Evolutionary conservation across 2,888 invertebrate genomes (phyloP).

Genomic region (Leucania comma): DNA sequence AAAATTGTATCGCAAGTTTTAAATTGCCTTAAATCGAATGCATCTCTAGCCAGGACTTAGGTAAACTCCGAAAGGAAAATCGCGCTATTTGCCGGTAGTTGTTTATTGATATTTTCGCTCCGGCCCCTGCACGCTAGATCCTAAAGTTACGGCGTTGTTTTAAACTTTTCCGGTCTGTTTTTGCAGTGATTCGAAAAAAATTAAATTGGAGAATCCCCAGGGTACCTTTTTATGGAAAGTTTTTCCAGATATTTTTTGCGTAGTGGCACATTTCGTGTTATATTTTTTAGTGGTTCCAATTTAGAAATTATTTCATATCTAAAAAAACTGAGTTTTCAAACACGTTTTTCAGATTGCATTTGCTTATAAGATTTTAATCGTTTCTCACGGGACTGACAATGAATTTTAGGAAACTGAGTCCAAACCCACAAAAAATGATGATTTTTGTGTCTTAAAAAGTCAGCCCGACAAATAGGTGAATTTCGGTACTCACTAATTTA

Average conservation of each 20-base stretch:
- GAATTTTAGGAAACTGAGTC: neutral
- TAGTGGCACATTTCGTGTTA: neutral
- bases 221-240: conserved; percentile 19
- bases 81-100: conserved; percentile 75
- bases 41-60: conserved; percentile 69
- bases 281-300: neutral
- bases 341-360: neutral
- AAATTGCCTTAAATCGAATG: conserved; percentile 62
- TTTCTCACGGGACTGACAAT: neutral
- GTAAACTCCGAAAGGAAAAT: conserved; percentile 75
- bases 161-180: conserved; percentile 58
- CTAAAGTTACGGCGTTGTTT: conserved; percentile 52
- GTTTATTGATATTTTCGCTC: conserved; percentile 78
- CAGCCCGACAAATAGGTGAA: neutral
- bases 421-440: neutral
- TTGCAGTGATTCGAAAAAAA: conserved; percentile 51
- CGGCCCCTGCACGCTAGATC: conserved; percentile 54
- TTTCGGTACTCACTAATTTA: too few relatives aligned
- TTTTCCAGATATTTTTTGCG: conserved; percentile 9
- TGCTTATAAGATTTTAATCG: neutral
- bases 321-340: neutral
- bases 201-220: conserved; percentile 11
- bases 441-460: neutral
- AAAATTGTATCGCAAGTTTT: conserved; percentile 59
- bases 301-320: neutral